Percentiles rank a stretch among this genome's conserved stretches.
Conservation (phyloP, 1,140 invertebrate species). For the Sinonovacula constricta region DNA sequence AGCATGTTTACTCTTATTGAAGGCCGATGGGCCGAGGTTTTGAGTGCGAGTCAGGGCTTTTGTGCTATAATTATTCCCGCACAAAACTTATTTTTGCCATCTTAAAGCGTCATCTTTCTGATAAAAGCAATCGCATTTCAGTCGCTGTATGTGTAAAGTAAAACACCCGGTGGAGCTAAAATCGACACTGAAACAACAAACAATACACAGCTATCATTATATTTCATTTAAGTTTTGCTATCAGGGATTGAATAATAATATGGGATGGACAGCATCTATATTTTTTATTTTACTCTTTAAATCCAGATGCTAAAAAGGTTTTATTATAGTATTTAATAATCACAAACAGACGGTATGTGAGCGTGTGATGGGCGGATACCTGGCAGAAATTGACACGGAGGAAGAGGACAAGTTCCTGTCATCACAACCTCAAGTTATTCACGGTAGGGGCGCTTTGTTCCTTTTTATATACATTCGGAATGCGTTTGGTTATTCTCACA, state of each 20-base stretch:
- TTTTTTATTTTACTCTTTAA: too few species aligned
- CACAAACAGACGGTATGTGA: background rate
- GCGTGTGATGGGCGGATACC: background rate
- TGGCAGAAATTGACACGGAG: background rate
- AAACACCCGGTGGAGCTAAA: background rate
- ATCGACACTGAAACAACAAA: background rate
- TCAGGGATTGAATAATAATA: too few species aligned
- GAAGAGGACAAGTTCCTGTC: background rate
- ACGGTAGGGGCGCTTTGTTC: conserved; percentile 5
- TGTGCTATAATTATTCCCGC: too few species aligned
- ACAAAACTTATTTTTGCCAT: too few species aligned
- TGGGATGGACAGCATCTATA: too few species aligned
- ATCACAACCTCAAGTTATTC: background rate
- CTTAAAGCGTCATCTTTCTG: too few species aligned
- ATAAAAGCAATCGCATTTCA: too few species aligned
- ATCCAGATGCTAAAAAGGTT: background rate
- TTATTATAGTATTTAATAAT: background rate
- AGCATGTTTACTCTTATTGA: too few species aligned
- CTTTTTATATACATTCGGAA: too few species aligned
- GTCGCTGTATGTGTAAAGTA: too few species aligned
- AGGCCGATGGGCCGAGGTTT: too few species aligned
- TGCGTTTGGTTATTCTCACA: conserved; percentile 11
- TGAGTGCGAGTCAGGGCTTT: too few species aligned
- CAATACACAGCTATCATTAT: background rate
- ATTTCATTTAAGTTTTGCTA: background rate